These are phyloP conservation scores for Saturnia pavonia DNA, from an alignment of 2,888 invertebrate genomes.

Conservation along the genomic window DNA sequence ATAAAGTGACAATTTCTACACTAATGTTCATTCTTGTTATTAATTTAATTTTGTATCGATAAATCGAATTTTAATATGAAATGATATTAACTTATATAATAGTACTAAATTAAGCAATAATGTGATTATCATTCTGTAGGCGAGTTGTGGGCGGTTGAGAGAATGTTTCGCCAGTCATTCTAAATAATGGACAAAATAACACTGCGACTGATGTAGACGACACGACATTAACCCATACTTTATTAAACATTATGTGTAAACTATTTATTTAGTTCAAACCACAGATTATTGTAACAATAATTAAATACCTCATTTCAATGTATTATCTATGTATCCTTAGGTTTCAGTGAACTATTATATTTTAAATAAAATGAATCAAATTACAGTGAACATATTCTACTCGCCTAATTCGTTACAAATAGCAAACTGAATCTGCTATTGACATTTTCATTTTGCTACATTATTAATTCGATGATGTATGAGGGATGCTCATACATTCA, in stretches of 20 bases:
- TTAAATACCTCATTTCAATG: neutral
- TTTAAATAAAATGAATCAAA: too few relatives aligned
- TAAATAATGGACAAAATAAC: constrained; percentile 10
- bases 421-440: too few relatives aligned
- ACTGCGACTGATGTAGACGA: neutral
- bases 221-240: neutral
- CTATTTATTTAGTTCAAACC: too few relatives aligned
- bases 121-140: constrained; percentile 1
- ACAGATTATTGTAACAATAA: too few relatives aligned
- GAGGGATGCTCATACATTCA: too few relatives aligned
- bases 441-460: too few relatives aligned
- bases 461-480: too few relatives aligned
- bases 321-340: neutral
- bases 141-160: constrained; percentile 2
- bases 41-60: too few relatives aligned
- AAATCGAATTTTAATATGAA: neutral
- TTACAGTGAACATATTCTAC: too few relatives aligned
- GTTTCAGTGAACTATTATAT: too few relatives aligned
- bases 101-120: neutral
- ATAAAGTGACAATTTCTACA: neutral
- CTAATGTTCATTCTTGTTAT: neutral
- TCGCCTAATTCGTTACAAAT: too few relatives aligned
- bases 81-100: neutral
- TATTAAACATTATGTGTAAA: neutral
- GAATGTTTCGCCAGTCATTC: constrained; percentile 17